phyloP scores from a whole-genome alignment of 2,797 vertebrate species.

The Crypturellus tataupa region DNA sequence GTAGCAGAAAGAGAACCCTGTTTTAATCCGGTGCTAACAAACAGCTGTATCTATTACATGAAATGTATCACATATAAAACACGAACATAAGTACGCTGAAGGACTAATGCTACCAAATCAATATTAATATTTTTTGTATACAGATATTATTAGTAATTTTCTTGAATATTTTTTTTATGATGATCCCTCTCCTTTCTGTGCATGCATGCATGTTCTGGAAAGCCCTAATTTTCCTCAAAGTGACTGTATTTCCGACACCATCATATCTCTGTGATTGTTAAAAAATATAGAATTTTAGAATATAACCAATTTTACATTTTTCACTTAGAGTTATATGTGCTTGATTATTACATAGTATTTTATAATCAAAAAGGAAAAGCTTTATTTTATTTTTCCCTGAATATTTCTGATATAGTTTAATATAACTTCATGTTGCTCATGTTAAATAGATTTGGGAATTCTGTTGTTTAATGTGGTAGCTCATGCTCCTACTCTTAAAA shows the following conservation, averaged over 20 bases:
- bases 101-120: background rate
- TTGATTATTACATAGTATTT: background rate
- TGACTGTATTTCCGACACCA: background rate
- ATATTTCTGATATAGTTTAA: background rate
- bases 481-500: slow-evolving; percentile 1
- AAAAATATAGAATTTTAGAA: background rate
- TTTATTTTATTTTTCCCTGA: background rate
- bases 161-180: background rate
- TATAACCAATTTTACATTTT: background rate
- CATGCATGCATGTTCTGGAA: background rate
- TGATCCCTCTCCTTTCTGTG: background rate
- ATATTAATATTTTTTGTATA: background rate
- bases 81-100: background rate
- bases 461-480: background rate
- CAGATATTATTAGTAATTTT: background rate
- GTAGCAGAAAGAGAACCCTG: background rate
- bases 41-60: background rate
- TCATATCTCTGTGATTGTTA: background rate
- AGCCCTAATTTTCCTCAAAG: background rate
- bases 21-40: background rate
- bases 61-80: background rate
- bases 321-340: background rate
- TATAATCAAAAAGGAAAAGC: background rate
- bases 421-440: background rate
- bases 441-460: background rate